Base-by-base conservation (phyloP, 2,888 invertebrate species). In the Gymnoscelis rufifasciata region DNA sequence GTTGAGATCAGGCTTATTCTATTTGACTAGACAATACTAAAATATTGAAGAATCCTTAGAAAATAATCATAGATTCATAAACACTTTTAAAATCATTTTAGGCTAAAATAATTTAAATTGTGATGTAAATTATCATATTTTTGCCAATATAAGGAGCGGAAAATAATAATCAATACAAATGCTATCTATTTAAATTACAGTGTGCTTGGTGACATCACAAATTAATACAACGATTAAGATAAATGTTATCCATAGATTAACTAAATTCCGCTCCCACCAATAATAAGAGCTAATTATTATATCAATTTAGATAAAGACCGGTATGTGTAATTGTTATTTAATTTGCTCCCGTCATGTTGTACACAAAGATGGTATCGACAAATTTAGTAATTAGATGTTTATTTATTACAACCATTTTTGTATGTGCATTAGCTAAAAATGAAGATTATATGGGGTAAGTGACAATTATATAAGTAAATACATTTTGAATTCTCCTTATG, bases 371-470 rank as follows among this genome's bases (percentile, higher is more conserved):
- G 35, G 7, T 10, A 35, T 11, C 19, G 19, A 23, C 0, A 23
- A 23, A 19, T 19, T 1, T 35, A 3, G 11, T 19, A 33, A 1
- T 35, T 8, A 2, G 8, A 7, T 39, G 23, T 38, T 30, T 47
- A 19, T 30, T 1, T 42, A 57, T 46, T 37, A 40, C 47, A 19
- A 43, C 60, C 28, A 38, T 56, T 23, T 52, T 64, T 14, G 47
- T 55, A 14, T 52, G 47, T 13, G 68, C 66, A 8, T n/a, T 43
- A 11, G 67, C 60, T 1, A 73, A 68, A 58, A 76, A 82, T 72
- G 75, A 76, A 15, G 66, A 66, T 0, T 79, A 82, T 47, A 71
- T 56, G 31, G 76, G 76, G 81, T 79, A 51, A 66, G 75, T 37
- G 4, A 15, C 1, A n/a, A 15, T 31, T n/a, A 14, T 31, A 1